Base-by-base conservation (phyloP, 2,888 invertebrate species). In the Bedellia somnulentella region DNA sequence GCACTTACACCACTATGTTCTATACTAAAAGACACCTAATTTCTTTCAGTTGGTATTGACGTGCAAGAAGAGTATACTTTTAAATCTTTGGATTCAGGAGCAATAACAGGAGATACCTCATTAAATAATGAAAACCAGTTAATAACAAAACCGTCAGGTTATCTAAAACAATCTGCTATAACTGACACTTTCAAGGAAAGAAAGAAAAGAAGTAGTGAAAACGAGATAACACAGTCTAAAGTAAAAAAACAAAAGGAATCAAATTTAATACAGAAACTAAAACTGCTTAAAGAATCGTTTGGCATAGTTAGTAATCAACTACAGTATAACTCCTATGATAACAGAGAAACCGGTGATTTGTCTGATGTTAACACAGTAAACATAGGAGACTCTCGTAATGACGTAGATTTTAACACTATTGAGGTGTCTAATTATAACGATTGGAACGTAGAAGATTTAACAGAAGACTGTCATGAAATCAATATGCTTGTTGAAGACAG, bases 11-110 rank as follows among this genome's bases (percentile, higher is more conserved):
- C n/a, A n/a, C n/a, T n/a, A n/a, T n/a, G n/a, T n/a, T n/a, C n/a
- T n/a, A n/a, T n/a, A n/a, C n/a, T n/a, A n/a, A n/a, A n/a, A n/a
- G n/a, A n/a, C n/a, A n/a, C n/a, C n/a, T n/a, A 33, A 30, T 33
- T 34, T 30, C 36, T 70, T 73, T 29, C 49, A 81, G 81, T 75
- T 43, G 81, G 81, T 2, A 58, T 81, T 14, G 80, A 81, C 42
- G 57, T 45, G 3, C 51, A 61, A 12, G 49, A 53, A 33, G 64
- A 68, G 45, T 66, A 58, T 38, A 11, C 45, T 21, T 66, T 70
- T 40, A 51, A 53, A 43, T 45, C 50, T 38, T 39, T 57, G 39
- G 40, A 52, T 25, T 40, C 47, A 12, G 18, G 9, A 18, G 17
- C 18, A 18, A 18, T 6, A 18, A 18, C 5, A 18, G 18, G 18